A percentile compares a stretch with the other conserved stretches of the same genome.
Conservation (phyloP, 2,888 invertebrate species). For the Spialia ferax region DNA sequence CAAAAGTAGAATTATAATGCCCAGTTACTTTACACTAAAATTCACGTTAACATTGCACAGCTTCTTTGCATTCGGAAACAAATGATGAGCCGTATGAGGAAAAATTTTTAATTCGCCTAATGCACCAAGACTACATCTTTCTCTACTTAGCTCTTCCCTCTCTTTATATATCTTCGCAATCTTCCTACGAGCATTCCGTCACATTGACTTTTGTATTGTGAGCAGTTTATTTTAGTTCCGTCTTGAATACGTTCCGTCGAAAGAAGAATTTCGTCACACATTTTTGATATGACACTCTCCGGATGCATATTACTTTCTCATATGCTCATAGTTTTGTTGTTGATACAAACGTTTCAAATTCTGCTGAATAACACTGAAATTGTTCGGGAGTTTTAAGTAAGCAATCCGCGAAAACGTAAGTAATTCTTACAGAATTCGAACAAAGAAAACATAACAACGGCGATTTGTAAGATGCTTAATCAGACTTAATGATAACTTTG, state of each 20-base stretch:
- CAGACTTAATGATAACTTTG: conserved; percentile 81
- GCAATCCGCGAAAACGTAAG: conserved; percentile 53
- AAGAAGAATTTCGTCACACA: conserved; percentile 48
- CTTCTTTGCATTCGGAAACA: conserved; percentile 71
- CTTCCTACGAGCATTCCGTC: conserved; percentile 65
- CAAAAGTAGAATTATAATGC: conserved; percentile 14
- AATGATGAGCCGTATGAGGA: conserved; percentile 70
- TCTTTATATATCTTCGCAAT: conserved; percentile 67
- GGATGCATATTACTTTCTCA: conserved; percentile 45
- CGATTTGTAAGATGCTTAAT: conserved; percentile 71
- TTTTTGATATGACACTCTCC: conserved; percentile 29
- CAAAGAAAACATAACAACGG: conserved; percentile 63
- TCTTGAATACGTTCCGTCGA: conserved; percentile 62
- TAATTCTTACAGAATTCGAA: conserved; percentile 57
- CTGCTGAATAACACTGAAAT: neutral
- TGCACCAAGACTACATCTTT: conserved; percentile 76
- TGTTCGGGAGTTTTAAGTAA: conserved; percentile 40
- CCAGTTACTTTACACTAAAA: conserved; percentile 49
- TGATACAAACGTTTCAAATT: conserved; percentile 3
- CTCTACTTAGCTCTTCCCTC: conserved; percentile 68
- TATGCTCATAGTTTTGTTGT: conserved; percentile 30
- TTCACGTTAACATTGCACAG: conserved; percentile 59
- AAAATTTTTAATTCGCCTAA: conserved; percentile 85
- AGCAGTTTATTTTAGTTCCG: conserved; percentile 74
- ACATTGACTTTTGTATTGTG: conserved; percentile 75